phyloP scores from a whole-genome alignment of 2,888 invertebrate genomes.

The Diadegma fenestrale region DNA sequence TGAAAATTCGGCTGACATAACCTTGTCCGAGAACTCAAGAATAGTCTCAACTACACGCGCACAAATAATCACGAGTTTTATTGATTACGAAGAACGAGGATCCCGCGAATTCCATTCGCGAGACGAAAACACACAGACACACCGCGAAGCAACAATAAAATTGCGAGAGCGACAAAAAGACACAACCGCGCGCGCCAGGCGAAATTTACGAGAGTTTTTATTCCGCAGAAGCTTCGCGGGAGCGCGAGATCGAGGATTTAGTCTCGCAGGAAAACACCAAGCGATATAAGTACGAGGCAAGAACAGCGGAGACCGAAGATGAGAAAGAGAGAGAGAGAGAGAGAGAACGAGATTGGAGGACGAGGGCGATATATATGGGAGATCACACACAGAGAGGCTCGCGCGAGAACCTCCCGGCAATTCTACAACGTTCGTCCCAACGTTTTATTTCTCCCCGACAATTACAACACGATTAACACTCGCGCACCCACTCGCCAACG shows the following conservation, averaged over 20 bases:
- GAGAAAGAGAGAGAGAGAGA: slow-evolving; percentile 37
- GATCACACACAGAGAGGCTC: slow-evolving; percentile 60
- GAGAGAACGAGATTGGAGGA: slow-evolving; percentile 61
- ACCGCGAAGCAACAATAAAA: too few species aligned
- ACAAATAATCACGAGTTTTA: slow-evolving; percentile 25
- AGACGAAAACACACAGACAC: background rate
- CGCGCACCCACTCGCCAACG: slow-evolving; percentile 58
- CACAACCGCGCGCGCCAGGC: too few species aligned
- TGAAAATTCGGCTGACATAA: slow-evolving; percentile 84
- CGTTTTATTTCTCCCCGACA: slow-evolving; percentile 46
- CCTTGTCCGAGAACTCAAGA: slow-evolving; percentile 75
- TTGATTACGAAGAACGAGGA: slow-evolving; percentile 43
- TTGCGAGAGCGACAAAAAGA: too few species aligned
- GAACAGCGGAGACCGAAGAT: slow-evolving; percentile 15
- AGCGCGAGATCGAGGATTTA: slow-evolving; percentile 20
- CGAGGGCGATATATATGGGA: slow-evolving; percentile 53
- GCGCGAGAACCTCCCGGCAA: slow-evolving; percentile 67
- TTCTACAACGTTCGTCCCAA: slow-evolving; percentile 56
- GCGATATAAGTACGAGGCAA: slow-evolving; percentile 45
- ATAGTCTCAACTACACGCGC: slow-evolving; percentile 60
- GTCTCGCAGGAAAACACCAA: slow-evolving; percentile 42
- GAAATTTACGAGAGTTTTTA: background rate
- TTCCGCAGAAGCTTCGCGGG: background rate
- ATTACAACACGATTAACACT: slow-evolving; percentile 40
- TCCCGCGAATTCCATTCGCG: slow-evolving; percentile 10